phyloP scores from a whole-genome alignment of 92 coral and sea anemone genomes.

The Epizoanthus fatuus region DNA sequence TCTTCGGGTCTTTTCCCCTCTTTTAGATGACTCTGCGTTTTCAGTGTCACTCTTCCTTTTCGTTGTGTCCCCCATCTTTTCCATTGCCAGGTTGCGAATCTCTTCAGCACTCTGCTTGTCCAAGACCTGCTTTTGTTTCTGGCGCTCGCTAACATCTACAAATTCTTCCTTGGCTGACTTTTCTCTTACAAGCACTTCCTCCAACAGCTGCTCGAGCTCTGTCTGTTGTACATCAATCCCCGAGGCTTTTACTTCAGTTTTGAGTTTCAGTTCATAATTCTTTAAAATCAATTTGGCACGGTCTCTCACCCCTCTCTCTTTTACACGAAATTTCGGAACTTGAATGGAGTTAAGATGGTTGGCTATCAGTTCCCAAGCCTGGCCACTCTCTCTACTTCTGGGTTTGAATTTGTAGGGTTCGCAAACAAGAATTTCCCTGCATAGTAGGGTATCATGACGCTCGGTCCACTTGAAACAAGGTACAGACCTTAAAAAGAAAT shows the following conservation, averaged over 20 bases:
- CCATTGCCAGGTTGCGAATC: slow-evolving; percentile 33
- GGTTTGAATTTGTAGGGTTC: background rate
- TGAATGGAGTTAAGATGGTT: background rate
- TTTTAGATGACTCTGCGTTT: slow-evolving; percentile 1
- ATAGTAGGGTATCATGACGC: background rate
- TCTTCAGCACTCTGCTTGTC: slow-evolving; percentile 36
- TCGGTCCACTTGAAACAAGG: no score
- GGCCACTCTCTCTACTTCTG: background rate
- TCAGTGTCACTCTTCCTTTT: slow-evolving; percentile 12
- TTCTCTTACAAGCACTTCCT: slow-evolving; percentile 19
- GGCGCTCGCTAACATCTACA: slow-evolving; percentile 10
- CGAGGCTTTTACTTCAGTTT: slow-evolving; percentile 25
- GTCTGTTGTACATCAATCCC: slow-evolving; percentile 32
- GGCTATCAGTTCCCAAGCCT: background rate
- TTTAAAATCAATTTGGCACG: background rate
- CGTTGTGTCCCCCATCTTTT: slow-evolving; percentile 31
- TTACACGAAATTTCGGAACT: background rate
- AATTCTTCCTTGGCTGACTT: slow-evolving; percentile 8
- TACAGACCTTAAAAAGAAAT: no score
- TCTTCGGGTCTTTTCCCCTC: slow-evolving; percentile 9
- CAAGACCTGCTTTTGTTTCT: slow-evolving; percentile 6
- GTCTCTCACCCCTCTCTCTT: background rate
- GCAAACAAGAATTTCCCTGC: background rate
- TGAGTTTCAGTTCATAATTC: background rate
- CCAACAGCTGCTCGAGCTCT: slow-evolving; percentile 18